Percentiles rank a stretch among this genome's conserved stretches.
phyloP scores from a whole-genome alignment of 2,888 invertebrate species.

The Sphaerophoria rueppellii region DNA sequence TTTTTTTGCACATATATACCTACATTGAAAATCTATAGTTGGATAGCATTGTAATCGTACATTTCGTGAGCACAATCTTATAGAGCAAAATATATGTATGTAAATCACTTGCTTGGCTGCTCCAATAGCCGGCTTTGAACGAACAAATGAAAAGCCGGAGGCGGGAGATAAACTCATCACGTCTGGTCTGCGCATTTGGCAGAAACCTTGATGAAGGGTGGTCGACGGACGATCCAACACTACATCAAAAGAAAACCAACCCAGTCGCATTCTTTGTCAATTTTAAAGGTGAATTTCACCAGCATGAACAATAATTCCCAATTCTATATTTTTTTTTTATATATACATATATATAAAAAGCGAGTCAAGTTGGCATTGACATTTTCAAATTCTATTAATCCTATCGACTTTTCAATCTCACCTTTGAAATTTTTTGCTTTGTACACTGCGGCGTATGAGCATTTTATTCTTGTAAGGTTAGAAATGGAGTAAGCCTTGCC shows the following conservation, averaged over 20 bases:
- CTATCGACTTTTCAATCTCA: too few relatives aligned
- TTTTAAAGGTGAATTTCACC: neutral
- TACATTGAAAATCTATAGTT: conserved; percentile 43
- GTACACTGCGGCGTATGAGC: too few relatives aligned
- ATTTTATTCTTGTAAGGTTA: too few relatives aligned
- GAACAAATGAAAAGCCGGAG: conserved; percentile 7
- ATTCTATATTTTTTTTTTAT: neutral
- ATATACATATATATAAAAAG: too few relatives aligned
- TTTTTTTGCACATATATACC: neutral
- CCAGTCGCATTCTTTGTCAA: conserved; percentile 28
- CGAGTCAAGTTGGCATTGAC: too few relatives aligned
- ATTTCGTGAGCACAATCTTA: conserved; percentile 31
- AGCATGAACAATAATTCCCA: neutral
- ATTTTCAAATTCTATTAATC: too few relatives aligned
- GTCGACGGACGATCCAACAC: conserved; percentile 38
- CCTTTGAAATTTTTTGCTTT: too few relatives aligned
- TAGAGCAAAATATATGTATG: conserved; percentile 18
- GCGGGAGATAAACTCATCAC: conserved; percentile 31
- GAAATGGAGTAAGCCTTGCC: too few relatives aligned
- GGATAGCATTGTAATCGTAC: conserved; percentile 38
- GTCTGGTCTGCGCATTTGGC: conserved; percentile 20
- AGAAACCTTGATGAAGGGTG: conserved; percentile 24
- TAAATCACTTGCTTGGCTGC: conserved; percentile 38
- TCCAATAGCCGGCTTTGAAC: conserved; percentile 42
- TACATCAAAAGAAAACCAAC: conserved; percentile 39